phyloP scores from a whole-genome alignment of 2,113 vertebrate species.

The Nothoprocta pentlandii region DNA sequence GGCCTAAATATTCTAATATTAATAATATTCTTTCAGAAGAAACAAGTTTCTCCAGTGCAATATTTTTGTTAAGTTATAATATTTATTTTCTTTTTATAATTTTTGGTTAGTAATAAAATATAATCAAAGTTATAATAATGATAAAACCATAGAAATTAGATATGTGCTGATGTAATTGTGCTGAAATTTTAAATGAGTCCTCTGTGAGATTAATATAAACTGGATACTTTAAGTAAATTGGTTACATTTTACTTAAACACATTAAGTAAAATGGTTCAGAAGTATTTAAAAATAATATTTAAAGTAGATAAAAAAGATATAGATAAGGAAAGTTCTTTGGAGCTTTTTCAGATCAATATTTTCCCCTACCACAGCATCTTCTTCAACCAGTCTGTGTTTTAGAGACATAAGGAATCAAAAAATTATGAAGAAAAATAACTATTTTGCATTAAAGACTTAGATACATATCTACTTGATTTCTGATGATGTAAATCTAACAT shows the following conservation, averaged over 20 bases:
- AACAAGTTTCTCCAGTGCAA: neutral
- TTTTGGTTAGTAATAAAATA: neutral
- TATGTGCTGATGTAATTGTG: neutral
- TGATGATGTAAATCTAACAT: neutral
- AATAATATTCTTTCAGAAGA: neutral
- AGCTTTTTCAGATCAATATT: neutral
- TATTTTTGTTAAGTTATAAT: neutral
- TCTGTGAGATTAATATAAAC: neutral
- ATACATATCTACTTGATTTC: neutral
- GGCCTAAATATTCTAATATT: neutral
- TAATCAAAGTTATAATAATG: neutral
- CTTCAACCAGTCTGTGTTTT: neutral
- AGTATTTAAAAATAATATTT: neutral
- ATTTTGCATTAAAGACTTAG: neutral
- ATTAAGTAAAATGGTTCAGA: neutral
- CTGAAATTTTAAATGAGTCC: neutral
- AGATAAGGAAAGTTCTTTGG: neutral
- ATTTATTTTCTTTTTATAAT: neutral
- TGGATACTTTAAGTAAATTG: neutral
- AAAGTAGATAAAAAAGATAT: neutral
- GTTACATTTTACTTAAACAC: no score
- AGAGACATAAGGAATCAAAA: neutral
- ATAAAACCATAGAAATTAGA: neutral
- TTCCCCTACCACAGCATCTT: neutral
- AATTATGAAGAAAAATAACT: neutral